Base-by-base conservation (phyloP, 2,797 vertebrate species). In the Premnoplex brunnescens region DNA sequence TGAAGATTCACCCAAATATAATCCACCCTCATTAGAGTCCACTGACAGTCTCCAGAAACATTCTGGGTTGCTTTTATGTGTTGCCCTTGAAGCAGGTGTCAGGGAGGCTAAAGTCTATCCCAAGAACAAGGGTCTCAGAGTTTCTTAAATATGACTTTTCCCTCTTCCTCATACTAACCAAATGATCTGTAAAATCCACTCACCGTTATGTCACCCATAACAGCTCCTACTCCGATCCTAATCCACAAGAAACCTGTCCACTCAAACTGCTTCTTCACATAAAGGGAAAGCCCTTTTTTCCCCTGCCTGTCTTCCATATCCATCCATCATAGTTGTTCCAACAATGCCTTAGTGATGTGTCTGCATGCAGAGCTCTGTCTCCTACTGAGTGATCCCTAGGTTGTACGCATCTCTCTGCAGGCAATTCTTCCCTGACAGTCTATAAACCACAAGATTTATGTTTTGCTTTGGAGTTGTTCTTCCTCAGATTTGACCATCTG, bases 371-470 rank as follows among this genome's bases (percentile, higher is more conserved):
- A 88, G 67, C 46, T 88, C 62, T 79, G 62, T 30, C 62, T 78
- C 32, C 49, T 63, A 46, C 59, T 73, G 58, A 88, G 28, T 56
- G 87, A 93, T 55, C 64, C 79, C 72, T 19, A 52, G 20, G 24
- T 37, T 49, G 34, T n/a, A 34, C 28, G 43, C 30, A 71, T 63
- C 39, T 49, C 63, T 59, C 24, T 71, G 72, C 26, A 63, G 41
- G 68, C 72, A 89, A 49, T 49, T 91, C 60, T 91, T 80, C 49
- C 52, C 78, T 63, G 64, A 69, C 78, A 89, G 41, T 80, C 87
- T 80, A 83, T 88, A 92, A 96, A 74, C 32, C n/a, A 49, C 26
- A 87, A 93, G 60, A 96, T 88, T 91, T 83, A 88, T 80, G 77
- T 77, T 94, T 93, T 93, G n/a, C 62, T 95, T 84, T 72, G 44